Evolutionary conservation across 2,797 vertebrate species (phyloP).

Genomic region (Pantherophis alleghaniensis): DNA sequence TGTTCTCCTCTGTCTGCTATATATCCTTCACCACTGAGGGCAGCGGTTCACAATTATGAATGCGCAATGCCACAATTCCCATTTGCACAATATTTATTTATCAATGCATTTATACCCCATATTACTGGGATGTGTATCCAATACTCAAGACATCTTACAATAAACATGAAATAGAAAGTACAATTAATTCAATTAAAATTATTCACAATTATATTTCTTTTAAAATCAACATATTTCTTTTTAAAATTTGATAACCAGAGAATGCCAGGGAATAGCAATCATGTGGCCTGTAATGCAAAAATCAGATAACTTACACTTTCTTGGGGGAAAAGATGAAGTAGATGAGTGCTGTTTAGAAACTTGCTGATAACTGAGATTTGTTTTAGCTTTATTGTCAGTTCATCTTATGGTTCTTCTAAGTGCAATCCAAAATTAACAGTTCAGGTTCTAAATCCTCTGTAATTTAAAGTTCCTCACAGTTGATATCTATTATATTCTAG

Average conservation of each 20-base stretch:
- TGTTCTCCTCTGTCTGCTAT: slow-evolving; percentile 3
- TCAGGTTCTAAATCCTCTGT: neutral
- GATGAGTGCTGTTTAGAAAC: neutral
- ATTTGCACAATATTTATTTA: neutral
- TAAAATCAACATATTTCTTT: neutral
- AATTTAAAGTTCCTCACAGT: neutral
- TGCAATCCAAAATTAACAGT: neutral
- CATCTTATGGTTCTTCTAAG: neutral
- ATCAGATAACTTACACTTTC: neutral
- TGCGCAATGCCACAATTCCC: slow-evolving; percentile 3
- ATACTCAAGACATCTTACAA: neutral
- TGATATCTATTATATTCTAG: neutral
- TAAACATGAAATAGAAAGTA: neutral
- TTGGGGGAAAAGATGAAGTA: neutral
- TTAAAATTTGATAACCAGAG: neutral
- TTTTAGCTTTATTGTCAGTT: neutral
- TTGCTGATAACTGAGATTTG: neutral
- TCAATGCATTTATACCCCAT: neutral
- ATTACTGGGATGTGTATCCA: neutral
- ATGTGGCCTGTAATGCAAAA: neutral
- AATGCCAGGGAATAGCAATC: neutral
- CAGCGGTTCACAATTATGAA: slow-evolving; percentile 12
- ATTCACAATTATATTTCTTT: neutral
- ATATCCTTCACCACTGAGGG: neutral
- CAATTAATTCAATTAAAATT: neutral